These are phyloP conservation scores for Dynastes grantii DNA, from an alignment of 2,888 invertebrate species.

Conservation along the genomic window DNA sequence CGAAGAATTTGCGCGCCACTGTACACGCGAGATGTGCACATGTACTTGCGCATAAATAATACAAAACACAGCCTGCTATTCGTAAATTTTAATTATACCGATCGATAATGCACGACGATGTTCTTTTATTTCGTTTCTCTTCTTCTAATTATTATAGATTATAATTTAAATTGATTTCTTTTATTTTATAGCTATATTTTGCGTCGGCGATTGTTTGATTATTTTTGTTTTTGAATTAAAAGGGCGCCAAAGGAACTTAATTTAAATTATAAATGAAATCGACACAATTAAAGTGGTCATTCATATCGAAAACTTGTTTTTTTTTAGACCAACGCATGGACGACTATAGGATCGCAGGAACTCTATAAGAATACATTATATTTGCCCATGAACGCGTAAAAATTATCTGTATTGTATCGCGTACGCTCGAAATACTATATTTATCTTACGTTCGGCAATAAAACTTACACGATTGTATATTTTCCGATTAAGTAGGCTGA, in stretches of 20 bases:
- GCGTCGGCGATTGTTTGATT: too few relatives aligned
- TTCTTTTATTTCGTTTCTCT: neutral
- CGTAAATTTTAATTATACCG: constrained; percentile 29
- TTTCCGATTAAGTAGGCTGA: constrained; percentile 4
- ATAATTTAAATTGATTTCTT: neutral
- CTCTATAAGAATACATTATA: constrained; percentile 8
- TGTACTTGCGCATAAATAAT: constrained; percentile 35
- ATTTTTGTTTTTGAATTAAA: too few relatives aligned
- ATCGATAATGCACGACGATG: constrained; percentile 6
- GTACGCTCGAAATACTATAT: neutral
- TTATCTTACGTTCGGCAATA: neutral
- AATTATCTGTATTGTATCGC: neutral
- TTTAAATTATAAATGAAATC: too few relatives aligned
- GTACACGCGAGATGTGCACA: neutral
- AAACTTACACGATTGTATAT: constrained; percentile 4
- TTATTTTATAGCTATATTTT: too few relatives aligned
- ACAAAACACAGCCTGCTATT: constrained; percentile 21
- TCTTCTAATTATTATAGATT: neutral
- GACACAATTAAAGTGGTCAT: too few relatives aligned
- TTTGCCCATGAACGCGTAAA: constrained; percentile 10
- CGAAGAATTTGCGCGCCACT: too few relatives aligned
- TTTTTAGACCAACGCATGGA: constrained; percentile 19
- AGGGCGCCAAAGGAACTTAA: too few relatives aligned
- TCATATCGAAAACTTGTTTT: too few relatives aligned
- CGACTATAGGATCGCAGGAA: neutral